Conservation (phyloP, 2,797 vertebrate species). For the Chloroceryle amazona region DNA sequence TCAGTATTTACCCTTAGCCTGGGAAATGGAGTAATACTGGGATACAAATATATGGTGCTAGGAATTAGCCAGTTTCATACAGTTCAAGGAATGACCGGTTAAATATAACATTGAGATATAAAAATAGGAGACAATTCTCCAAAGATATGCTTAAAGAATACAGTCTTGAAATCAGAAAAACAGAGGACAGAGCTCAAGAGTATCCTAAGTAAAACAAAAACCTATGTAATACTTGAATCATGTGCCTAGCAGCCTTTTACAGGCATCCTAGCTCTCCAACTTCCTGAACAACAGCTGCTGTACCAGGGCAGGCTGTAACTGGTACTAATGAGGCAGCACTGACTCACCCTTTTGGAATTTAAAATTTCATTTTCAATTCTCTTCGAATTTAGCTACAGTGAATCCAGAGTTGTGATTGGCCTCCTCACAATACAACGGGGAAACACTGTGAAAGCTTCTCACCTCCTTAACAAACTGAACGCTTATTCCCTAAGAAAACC, state of each 20-base stretch:
- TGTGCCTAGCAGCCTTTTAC: background rate
- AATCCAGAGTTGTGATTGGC: background rate
- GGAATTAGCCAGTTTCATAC: background rate
- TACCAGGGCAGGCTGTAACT: background rate
- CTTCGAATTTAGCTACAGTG: background rate
- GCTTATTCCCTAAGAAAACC: slow-evolving; percentile 37
- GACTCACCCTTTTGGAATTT: background rate
- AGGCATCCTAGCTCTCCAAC: background rate
- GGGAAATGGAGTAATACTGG: background rate
- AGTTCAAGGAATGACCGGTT: background rate
- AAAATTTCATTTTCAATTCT: slow-evolving; percentile 34
- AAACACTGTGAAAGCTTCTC: background rate
- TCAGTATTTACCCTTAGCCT: background rate
- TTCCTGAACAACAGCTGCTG: background rate
- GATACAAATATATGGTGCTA: background rate
- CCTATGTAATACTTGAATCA: background rate
- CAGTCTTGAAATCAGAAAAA: background rate
- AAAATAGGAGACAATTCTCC: background rate
- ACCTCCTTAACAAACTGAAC: background rate
- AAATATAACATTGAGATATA: background rate
- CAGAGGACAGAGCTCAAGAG: background rate
- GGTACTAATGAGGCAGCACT: background rate
- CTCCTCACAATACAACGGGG: background rate
- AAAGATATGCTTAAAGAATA: background rate
- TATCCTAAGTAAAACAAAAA: background rate